Evolutionary conservation across 2,797 vertebrate species (phyloP).

Genomic region (Helarctos malayanus): DNA sequence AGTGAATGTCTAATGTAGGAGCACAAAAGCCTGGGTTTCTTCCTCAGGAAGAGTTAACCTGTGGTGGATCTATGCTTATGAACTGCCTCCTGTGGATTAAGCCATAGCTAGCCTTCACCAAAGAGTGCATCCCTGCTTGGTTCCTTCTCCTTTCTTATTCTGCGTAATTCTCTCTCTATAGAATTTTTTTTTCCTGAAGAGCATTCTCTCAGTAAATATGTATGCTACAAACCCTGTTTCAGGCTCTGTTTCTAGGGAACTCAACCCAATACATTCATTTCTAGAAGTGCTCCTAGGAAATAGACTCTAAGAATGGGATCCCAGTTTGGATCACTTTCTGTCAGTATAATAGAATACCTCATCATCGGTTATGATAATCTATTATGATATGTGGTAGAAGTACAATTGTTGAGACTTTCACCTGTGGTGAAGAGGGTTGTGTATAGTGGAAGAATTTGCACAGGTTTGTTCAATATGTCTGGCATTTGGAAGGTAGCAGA

Average conservation of each 20-base stretch:
- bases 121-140: not conserved
- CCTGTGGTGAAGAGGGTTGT: not conserved
- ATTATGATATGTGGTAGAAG: not conserved
- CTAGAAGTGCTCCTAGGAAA: not conserved
- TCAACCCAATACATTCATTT: not conserved
- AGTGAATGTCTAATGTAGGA: not conserved
- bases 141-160: not conserved
- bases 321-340: not conserved
- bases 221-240: not conserved
- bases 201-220: not conserved
- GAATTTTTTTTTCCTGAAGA: not conserved
- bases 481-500: not conserved
- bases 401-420: not conserved
- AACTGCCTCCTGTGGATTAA: not conserved
- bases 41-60: not conserved
- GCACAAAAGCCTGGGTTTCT: not conserved
- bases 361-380: not conserved
- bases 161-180: not conserved
- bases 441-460: not conserved
- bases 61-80: not conserved
- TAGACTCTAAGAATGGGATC: not conserved
- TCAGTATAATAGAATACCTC: not conserved
- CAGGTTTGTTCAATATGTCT: not conserved
- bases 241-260: not conserved
- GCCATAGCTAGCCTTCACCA: not conserved